Base-by-base conservation (phyloP, 2,113 vertebrate species). In the Poeciliopsis retropinna region DNA sequence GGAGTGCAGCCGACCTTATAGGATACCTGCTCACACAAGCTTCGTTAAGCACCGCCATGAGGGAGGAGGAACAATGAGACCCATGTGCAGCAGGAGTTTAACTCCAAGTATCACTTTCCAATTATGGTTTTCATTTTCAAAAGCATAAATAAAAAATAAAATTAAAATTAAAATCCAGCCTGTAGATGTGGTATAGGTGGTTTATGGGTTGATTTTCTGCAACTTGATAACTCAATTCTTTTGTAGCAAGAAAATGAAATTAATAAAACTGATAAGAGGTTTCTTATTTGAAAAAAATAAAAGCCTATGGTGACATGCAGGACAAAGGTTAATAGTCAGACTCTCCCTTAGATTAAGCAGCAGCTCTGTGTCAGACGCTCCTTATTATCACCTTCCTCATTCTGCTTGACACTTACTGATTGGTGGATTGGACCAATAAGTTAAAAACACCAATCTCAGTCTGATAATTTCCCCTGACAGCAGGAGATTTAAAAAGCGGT, bases 391-490 rank as follows among this genome's bases (percentile, higher is more conserved):
- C 76, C 69, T 67, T 71, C 44, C 75, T 75, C 57, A 76, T 67
- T 79, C 74, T 60, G 68, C 15, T 31, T 62, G 73, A 76, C 73
- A 61, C 30, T 66, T 57, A 1, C 22, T 69, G 66, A 85, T 70
- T 80, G 44, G 67, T 79, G 41, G 34, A 57, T 57, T 57, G 51
- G 64, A 76, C 29, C 47, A 63, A 77, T 82, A 80, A 70, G 28
- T 67, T 73, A 60, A 72, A 82, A 72, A 83, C 69, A 78, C 47
- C 31, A 29, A 63, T 65, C 62, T 66, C 37, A 57, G 62, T 71
- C 34, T 64, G 78, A 70, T 81, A 5, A 85, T 86, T 83, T 85
- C 73, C 76, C 64, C 64, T 76, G 73, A 76, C 73, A 77, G 63
- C 63, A 69, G 57, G 44, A 66, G 70, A 74, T 75, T 34, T 76